Percentiles rank a stretch among this genome's conserved stretches.
phyloP scores from a whole-genome alignment of 2,113 vertebrate species.

The Montifringilla adamsi region DNA sequence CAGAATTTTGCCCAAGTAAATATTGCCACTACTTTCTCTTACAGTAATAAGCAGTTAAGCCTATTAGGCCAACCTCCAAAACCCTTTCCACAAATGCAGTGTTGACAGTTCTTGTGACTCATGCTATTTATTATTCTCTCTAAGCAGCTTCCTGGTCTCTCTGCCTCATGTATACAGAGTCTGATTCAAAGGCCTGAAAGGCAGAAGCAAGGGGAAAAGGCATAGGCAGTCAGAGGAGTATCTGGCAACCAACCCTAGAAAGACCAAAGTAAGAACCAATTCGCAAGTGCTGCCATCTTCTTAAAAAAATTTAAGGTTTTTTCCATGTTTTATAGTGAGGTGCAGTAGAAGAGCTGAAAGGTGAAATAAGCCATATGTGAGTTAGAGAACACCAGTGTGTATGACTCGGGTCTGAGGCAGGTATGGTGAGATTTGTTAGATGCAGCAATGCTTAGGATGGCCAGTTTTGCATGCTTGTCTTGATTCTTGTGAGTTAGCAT shows the following conservation, averaged over 20 bases:
- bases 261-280: neutral
- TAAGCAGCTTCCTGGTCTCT: neutral
- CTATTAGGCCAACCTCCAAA: neutral
- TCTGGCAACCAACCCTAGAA: neutral
- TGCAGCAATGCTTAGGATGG: neutral
- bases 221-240: neutral
- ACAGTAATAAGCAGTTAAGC: neutral
- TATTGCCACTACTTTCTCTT: neutral
- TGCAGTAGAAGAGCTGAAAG: neutral
- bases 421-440: neutral
- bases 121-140: neutral
- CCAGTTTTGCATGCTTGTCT: neutral
- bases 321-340: neutral
- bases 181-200: neutral
- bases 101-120: neutral
- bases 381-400: neutral
- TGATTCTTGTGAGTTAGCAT: neutral
- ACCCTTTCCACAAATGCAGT: neutral
- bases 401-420: neutral
- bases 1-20: neutral
- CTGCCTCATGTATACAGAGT: neutral
- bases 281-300: neutral
- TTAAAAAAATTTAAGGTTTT: neutral
- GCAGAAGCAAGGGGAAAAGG: neutral
- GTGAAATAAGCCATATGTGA: neutral